Conservation (phyloP, 2,888 invertebrate species). For the Hypomecis atomaria region DNA sequence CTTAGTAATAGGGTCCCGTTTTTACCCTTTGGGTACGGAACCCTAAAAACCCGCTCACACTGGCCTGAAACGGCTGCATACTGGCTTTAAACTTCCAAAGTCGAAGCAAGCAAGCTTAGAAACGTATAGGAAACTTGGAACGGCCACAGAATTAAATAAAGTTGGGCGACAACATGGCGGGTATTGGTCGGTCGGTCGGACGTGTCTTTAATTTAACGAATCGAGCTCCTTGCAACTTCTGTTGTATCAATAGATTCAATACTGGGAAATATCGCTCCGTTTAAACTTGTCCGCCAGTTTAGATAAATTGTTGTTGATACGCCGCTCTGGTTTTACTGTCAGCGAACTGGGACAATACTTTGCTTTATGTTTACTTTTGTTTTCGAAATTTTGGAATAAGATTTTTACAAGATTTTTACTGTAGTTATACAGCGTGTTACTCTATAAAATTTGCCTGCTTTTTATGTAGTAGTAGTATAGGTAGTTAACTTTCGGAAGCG, state of each 20-base stretch:
- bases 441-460: no score
- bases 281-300: neutral
- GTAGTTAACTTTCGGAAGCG: no score
- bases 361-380: neutral
- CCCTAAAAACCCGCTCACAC: constrained; percentile 7
- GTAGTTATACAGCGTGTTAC: no score
- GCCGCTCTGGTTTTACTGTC: no score
- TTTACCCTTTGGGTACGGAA: no score
- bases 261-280: constrained; percentile 4
- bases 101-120: constrained; percentile 29
- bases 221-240: constrained; percentile 11
- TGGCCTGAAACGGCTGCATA: constrained; percentile 3
- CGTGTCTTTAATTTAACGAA: constrained; percentile 26
- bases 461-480: no score
- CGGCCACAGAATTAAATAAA: constrained; percentile 34
- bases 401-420: no score
- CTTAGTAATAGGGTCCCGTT: no score
- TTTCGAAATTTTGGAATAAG: no score
- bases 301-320: neutral
- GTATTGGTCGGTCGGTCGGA: constrained; percentile 30
- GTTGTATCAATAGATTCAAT: constrained; percentile 6
- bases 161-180: constrained; percentile 39
- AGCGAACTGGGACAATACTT: neutral
- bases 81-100: constrained; percentile 24
- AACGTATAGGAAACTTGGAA: constrained; percentile 30